Evolutionary conservation across 2,113 vertebrate genomes (phyloP).

Genomic region (Sceloporus undulatus): DNA sequence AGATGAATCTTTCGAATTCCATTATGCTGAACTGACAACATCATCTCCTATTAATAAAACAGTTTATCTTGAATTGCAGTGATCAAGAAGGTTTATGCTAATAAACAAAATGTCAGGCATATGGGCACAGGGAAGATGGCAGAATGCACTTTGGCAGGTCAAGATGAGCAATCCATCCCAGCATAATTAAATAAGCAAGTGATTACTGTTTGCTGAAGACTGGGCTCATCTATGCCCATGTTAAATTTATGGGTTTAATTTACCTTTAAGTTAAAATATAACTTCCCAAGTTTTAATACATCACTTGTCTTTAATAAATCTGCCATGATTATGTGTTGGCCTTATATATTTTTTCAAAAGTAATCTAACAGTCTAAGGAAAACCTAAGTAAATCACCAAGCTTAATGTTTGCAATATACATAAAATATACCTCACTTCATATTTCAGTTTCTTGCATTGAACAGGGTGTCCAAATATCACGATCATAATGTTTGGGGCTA

Average conservation of each 20-base stretch:
- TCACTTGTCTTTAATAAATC: constrained; percentile 84
- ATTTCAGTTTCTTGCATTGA: constrained; percentile 58
- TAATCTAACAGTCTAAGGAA: constrained; percentile 75
- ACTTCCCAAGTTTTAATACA: constrained; percentile 78
- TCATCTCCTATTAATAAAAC: constrained; percentile 80
- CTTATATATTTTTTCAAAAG: constrained; percentile 77
- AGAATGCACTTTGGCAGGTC: constrained; percentile 54
- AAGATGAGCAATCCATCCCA: constrained; percentile 56
- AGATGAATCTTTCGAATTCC: constrained; percentile 80
- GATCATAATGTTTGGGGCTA: constrained; percentile 43
- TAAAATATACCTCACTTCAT: constrained; percentile 60
- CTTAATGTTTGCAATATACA: constrained; percentile 61
- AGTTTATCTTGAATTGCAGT: constrained; percentile 77
- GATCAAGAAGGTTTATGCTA: constrained; percentile 73
- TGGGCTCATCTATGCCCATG: constrained; percentile 74
- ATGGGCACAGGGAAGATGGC: constrained; percentile 68
- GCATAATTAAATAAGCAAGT: constrained; percentile 71
- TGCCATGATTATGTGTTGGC: constrained; percentile 74
- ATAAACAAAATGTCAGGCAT: constrained; percentile 77
- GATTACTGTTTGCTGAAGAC: constrained; percentile 78
- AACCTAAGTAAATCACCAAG: constrained; percentile 55
- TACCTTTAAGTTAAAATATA: constrained; percentile 83
- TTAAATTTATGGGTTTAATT: constrained; percentile 88
- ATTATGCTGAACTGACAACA: constrained; percentile 71
- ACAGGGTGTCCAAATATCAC: constrained; percentile 34